Evolutionary conservation across 2,113 vertebrate genomes (phyloP).

Genomic region (Ctenodactylus gundi): DNA sequence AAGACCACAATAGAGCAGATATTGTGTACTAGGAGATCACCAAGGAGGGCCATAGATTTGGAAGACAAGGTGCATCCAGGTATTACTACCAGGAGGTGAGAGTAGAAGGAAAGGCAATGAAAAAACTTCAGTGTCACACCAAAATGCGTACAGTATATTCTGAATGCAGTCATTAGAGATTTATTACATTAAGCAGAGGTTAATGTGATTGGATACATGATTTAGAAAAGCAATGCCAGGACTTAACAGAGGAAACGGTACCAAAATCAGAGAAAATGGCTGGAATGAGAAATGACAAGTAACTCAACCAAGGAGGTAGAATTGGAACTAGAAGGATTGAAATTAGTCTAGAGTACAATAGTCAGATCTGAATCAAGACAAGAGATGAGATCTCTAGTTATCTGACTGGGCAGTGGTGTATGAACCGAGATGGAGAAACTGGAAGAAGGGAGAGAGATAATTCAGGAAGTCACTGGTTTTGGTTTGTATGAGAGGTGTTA

Average conservation of each 20-base stretch:
- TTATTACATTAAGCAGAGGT: background rate
- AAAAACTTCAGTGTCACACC: background rate
- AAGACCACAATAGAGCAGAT: background rate
- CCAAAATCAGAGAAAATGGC: background rate
- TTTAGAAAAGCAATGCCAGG: background rate
- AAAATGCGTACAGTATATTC: background rate
- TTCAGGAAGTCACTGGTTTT: background rate
- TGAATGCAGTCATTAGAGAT: background rate
- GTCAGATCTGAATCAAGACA: background rate
- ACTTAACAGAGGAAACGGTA: background rate
- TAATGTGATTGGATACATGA: background rate
- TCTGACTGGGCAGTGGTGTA: background rate
- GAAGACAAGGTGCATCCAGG: background rate
- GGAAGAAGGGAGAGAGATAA: background rate
- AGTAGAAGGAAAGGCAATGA: background rate
- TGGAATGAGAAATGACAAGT: background rate
- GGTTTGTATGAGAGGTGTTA: background rate
- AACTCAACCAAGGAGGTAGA: background rate
- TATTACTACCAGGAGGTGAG: background rate
- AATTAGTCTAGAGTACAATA: background rate
- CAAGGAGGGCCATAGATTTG: background rate
- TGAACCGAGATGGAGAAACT: background rate
- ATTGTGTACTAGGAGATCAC: background rate
- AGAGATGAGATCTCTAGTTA: background rate
- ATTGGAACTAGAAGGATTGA: background rate